phyloP scores from a whole-genome alignment of 2,888 invertebrate species.

The Scotopteryx bipunctaria region DNA sequence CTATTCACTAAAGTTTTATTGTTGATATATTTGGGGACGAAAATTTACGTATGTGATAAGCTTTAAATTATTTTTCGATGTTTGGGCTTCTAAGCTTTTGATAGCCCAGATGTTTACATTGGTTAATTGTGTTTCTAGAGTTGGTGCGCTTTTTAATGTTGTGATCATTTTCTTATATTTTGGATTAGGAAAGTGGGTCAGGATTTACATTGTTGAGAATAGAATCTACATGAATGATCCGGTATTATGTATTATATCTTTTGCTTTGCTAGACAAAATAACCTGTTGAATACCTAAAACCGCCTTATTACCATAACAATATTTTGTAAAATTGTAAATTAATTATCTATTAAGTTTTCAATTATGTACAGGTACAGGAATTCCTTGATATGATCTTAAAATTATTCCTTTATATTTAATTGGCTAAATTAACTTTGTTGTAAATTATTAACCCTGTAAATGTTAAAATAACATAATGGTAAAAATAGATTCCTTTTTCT shows the following conservation, averaged over 20 bases:
- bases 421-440: slow-evolving; percentile 24
- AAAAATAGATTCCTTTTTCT: slow-evolving; percentile 72
- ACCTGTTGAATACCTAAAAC: slow-evolving; percentile 36
- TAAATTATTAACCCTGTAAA: slow-evolving; percentile 43
- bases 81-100: slow-evolving; percentile 50
- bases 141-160: slow-evolving; percentile 64
- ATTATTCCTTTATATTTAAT: slow-evolving; percentile 30
- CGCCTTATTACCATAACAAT: slow-evolving; percentile 64
- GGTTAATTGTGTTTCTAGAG: slow-evolving; percentile 52
- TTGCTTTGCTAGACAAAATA: slow-evolving; percentile 22
- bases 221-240: slow-evolving; percentile 19
- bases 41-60: slow-evolving; percentile 72
- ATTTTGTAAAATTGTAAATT: slow-evolving; percentile 41
- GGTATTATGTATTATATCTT: slow-evolving; percentile 9
- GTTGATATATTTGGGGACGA: slow-evolving; percentile 43
- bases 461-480: slow-evolving; percentile 42
- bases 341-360: slow-evolving; percentile 36
- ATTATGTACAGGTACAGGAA: slow-evolving; percentile 37
- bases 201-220: slow-evolving; percentile 20
- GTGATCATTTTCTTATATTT: slow-evolving; percentile 68
- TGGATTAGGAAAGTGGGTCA: slow-evolving; percentile 37
- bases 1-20: slow-evolving; percentile 41
- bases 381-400: slow-evolving; percentile 34
- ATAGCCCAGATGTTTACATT: slow-evolving; percentile 59
- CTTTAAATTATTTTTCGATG: slow-evolving; percentile 80